Percentiles rank a stretch among this genome's conserved stretches.
phyloP scores from a whole-genome alignment of 1,140 invertebrate species.

The Aradophagus sp. region DNA sequence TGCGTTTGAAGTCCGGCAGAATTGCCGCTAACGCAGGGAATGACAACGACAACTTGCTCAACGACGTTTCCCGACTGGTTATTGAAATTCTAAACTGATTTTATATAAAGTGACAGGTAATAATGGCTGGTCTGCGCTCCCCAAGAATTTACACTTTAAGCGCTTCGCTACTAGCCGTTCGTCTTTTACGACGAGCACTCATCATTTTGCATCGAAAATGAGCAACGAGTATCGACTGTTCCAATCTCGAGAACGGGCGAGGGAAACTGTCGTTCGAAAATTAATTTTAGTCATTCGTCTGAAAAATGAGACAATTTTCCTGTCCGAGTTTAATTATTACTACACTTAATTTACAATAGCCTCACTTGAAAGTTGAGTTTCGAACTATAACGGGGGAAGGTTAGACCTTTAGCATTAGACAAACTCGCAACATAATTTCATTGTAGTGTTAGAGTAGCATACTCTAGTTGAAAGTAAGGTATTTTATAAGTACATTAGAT shows the following conservation, averaged over 20 bases:
- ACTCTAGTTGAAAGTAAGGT: too few species aligned
- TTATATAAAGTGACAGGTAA: constrained; percentile 72
- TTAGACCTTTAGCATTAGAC: too few species aligned
- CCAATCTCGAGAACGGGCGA: constrained; percentile 9
- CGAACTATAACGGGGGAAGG: too few species aligned
- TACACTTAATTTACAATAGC: too few species aligned
- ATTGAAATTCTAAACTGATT: constrained; percentile 73
- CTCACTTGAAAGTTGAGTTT: too few species aligned
- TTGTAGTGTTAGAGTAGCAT: too few species aligned
- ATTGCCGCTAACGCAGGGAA: constrained; percentile 64
- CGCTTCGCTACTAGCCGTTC: constrained; percentile 1
- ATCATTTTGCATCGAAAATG: constrained; percentile 22
- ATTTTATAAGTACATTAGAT: too few species aligned
- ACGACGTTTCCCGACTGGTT: constrained; percentile 46
- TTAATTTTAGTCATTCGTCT: constrained; percentile 13
- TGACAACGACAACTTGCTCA: constrained; percentile 47
- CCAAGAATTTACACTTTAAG: constrained; percentile 49
- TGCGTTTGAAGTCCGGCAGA: constrained; percentile 68
- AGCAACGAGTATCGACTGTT: constrained; percentile 10
- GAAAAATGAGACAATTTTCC: constrained; percentile 39
- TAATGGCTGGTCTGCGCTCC: constrained; percentile 60
- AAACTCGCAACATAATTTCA: constrained; percentile 34
- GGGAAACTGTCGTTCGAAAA: constrained; percentile 17
- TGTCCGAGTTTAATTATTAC: too few species aligned
- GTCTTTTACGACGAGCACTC: constrained; percentile 2